These are phyloP conservation scores for Apodemia hepburni DNA, from an alignment of 2,888 invertebrate species.

Conservation along the genomic window DNA sequence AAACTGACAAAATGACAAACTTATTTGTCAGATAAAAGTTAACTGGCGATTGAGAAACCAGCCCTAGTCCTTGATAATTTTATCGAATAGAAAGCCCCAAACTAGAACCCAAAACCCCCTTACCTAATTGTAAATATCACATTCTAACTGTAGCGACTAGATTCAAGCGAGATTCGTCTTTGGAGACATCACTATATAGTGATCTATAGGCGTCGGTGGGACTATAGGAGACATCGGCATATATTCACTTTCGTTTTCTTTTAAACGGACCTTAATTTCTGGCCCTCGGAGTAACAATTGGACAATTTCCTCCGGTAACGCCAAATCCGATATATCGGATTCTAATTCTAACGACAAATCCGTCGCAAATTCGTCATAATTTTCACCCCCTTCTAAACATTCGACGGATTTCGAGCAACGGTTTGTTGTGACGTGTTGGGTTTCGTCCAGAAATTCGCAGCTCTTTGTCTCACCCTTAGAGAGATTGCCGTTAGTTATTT, in stretches of 20 bases:
- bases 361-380: constrained; percentile 41
- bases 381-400: constrained; percentile 52
- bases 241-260: constrained; percentile 54
- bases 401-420: constrained; percentile 69
- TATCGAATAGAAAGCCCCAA: not conserved
- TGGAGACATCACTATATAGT: constrained; percentile 71
- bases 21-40: too few species aligned
- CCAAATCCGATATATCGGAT: constrained; percentile 46
- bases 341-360: constrained; percentile 53
- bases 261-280: constrained; percentile 47
- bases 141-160: constrained; percentile 32
- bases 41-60: too few species aligned
- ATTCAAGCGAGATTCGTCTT: constrained; percentile 55
- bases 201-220: constrained; percentile 54
- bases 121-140: constrained; percentile 30
- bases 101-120: constrained; percentile 8
- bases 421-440: constrained; percentile 46
- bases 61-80: not conserved
- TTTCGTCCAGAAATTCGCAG: constrained; percentile 68
- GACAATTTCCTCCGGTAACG: constrained; percentile 62
- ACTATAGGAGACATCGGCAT: constrained; percentile 67
- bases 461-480: constrained; percentile 65
- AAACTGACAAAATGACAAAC: too few species aligned
- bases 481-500: constrained; percentile 46
- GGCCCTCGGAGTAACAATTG: constrained; percentile 55